Conservation (phyloP, 35 echinoderm and acorn worm genomes). For the Anneissia japonica region DNA sequence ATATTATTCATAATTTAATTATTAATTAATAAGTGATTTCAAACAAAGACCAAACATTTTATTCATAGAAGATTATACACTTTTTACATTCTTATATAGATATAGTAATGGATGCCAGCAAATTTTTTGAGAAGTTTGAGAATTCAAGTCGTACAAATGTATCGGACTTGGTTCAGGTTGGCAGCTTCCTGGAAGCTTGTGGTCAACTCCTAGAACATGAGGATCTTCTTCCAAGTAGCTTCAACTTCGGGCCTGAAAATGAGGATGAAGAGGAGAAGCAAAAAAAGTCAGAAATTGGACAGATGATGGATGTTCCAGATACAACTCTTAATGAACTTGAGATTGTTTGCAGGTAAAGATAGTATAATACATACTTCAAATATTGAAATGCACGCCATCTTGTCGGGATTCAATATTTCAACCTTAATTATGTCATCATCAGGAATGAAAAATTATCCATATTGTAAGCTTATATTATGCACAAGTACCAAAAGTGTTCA, state of each 20-base stretch:
- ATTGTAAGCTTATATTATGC: not conserved
- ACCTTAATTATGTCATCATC: not conserved
- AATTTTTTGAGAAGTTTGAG: not conserved
- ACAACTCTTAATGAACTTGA: not conserved
- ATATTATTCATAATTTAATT: too few relatives aligned
- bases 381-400: not conserved
- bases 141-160: not conserved
- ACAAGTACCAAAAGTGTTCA: too few relatives aligned
- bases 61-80: too few relatives aligned
- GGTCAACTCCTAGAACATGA: conserved; percentile 13
- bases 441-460: not conserved
- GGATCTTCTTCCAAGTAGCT: not conserved
- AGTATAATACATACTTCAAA: not conserved
- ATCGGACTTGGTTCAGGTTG: conserved; percentile 29
- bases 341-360: not conserved
- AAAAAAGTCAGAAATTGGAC: not conserved
- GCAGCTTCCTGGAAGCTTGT: conserved; percentile 28
- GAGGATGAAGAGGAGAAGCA: not conserved
- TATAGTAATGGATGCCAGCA: too few relatives aligned
- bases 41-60: too few relatives aligned
- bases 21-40: too few relatives aligned
- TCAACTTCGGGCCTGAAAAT: not conserved
- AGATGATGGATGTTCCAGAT: conserved; percentile 28
- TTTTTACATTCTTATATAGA: too few relatives aligned
- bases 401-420: not conserved